Evolutionary conservation across 2,888 invertebrate genomes (phyloP).

Genomic region (Acleris literana): DNA sequence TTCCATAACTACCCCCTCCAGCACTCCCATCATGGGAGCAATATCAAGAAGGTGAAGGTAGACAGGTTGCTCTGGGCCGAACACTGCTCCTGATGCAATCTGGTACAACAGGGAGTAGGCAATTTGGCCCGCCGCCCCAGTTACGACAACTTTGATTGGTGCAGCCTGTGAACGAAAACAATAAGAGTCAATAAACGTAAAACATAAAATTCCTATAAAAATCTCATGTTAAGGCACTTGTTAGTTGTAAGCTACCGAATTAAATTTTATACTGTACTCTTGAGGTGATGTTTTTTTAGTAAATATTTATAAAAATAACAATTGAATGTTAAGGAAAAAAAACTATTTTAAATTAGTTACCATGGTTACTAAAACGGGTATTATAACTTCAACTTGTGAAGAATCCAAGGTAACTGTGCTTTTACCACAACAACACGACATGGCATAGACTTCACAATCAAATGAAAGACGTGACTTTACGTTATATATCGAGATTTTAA

Average conservation of each 20-base stretch:
- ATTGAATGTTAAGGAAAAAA: neutral
- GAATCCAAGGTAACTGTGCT: constrained; percentile 39
- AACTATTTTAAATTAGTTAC: constrained; percentile 41
- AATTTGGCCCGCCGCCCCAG: constrained; percentile 99
- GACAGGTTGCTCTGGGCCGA: constrained; percentile 94
- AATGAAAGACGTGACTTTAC: constrained; percentile 4
- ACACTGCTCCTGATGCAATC: constrained; percentile 97
- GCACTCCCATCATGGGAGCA: constrained; percentile 96
- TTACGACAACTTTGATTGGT: constrained; percentile 96
- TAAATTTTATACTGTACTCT: too few species aligned
- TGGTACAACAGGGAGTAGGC: constrained; percentile 98
- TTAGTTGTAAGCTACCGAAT: too few species aligned
- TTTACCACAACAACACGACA: constrained; percentile 55
- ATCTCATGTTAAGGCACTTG: too few species aligned
- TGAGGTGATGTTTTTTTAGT: too few species aligned
- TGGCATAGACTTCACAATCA: constrained; percentile 2
- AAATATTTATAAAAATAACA: neutral
- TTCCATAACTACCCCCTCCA: constrained; percentile 99
- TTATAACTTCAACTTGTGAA: constrained; percentile 43
- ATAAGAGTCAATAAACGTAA: constrained; percentile 21
- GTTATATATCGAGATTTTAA: neutral
- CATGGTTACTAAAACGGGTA: constrained; percentile 45
- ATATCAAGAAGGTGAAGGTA: constrained; percentile 97
- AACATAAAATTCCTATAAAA: too few species aligned
- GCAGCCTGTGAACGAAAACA: constrained; percentile 83